phyloP scores from a whole-genome alignment of 2,797 vertebrate genomes.

The Oreochromis grahami region DNA sequence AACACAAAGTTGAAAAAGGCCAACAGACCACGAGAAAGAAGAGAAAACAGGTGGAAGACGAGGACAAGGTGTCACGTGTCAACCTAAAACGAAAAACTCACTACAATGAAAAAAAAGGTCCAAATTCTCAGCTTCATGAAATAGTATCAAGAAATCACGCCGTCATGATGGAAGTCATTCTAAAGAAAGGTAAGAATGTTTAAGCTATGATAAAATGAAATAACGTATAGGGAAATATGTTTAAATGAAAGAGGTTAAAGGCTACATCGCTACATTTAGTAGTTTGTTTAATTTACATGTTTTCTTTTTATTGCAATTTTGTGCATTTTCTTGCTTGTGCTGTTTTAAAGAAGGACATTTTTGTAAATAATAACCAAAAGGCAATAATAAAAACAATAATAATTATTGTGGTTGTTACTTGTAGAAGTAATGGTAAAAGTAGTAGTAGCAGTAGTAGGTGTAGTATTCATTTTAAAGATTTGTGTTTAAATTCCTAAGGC shows the following conservation, averaged over 20 bases:
- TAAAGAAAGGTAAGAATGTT: background rate
- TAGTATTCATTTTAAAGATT: background rate
- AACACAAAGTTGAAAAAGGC: background rate
- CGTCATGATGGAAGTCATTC: background rate
- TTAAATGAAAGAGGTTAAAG: background rate
- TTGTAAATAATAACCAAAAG: background rate
- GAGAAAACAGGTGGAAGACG: background rate
- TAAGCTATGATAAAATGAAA: background rate
- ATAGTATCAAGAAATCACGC: background rate
- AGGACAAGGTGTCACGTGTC: rapidly evolving
- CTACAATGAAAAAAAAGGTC: background rate
- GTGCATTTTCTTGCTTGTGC: background rate
- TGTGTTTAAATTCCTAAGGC: background rate
- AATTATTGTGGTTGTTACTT: background rate
- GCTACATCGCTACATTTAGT: background rate
- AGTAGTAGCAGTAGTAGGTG: background rate
- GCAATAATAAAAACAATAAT: background rate
- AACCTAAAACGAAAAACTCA: background rate
- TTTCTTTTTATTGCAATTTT: background rate
- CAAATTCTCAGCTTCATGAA: background rate
- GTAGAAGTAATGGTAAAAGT: background rate
- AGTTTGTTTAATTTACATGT: background rate
- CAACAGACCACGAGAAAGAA: background rate
- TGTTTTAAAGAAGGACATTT: background rate
- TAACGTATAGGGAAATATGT: background rate